Evolutionary conservation across 2,888 invertebrate species (phyloP).

Genomic region (Dolichopus griseipennis): DNA sequence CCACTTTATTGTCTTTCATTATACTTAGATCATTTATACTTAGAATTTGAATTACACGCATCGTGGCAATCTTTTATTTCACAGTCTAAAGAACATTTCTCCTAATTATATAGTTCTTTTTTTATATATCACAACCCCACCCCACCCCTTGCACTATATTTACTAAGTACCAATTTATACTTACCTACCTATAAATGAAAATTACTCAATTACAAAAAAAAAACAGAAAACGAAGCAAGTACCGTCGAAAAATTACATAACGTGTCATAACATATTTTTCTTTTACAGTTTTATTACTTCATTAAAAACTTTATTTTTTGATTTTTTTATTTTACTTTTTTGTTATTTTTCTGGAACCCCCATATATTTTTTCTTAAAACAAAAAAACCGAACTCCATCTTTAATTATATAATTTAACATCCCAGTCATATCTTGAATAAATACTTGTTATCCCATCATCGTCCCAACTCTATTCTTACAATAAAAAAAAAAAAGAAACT

Average conservation of each 20-base stretch:
- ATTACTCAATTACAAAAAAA: neutral
- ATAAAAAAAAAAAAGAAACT: no score
- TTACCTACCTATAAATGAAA: neutral
- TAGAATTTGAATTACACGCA: neutral
- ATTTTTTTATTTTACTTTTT: no score
- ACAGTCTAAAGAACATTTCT: no score
- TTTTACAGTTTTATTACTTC: neutral
- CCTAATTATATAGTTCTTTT: no score
- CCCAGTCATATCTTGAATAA: neutral
- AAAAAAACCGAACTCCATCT: neutral
- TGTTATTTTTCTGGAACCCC: no score
- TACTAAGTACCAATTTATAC: neutral
- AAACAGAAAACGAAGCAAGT: neutral
- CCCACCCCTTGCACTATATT: neutral
- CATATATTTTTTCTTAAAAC: no score
- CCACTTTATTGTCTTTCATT: no score
- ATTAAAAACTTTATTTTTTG: neutral
- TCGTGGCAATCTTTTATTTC: neutral
- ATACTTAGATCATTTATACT: neutral
- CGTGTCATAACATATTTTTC: neutral
- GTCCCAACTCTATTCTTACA: no score
- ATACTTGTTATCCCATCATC: neutral
- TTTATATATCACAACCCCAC: no score
- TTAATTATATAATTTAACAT: constrained; percentile 1
- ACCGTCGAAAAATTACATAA: neutral